These are phyloP conservation scores for Esox lucius DNA, from an alignment of 2,797 vertebrate genomes.

Conservation along the genomic window DNA sequence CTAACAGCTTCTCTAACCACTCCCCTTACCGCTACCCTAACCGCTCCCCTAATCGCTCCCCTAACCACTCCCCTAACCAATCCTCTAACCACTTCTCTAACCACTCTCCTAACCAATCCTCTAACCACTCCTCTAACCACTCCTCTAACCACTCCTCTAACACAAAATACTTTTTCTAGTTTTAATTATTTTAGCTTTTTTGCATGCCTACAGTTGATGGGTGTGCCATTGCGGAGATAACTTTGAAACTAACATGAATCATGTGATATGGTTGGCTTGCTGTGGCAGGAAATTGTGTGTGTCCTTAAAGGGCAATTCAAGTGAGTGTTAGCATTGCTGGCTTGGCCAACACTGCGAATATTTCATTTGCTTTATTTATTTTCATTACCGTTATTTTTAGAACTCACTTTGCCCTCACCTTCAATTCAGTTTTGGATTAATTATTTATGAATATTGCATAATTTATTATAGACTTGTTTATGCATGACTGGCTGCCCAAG, in stretches of 20 bases:
- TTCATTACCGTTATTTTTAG: constrained; percentile 47
- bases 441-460: constrained; percentile 65
- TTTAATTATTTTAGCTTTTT: constrained; percentile 31
- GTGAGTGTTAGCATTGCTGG: constrained; percentile 10
- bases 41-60: no score
- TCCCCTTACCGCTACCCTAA: no score
- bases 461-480: constrained; percentile 67
- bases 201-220: background rate
- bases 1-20: no score
- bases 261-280: background rate
- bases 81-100: no score
- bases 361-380: constrained; percentile 30
- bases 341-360: constrained; percentile 32
- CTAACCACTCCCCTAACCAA: no score
- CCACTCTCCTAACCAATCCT: no score
- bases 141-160: no score
- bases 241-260: constrained; percentile 16
- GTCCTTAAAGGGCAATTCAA: constrained; percentile 31
- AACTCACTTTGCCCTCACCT: constrained; percentile 45
- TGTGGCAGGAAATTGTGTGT: constrained; percentile 21
- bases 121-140: no score
- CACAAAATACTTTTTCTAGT: background rate
- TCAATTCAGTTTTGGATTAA: constrained; percentile 61
- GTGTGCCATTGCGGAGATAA: constrained; percentile 7
- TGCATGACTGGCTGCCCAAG: constrained; percentile 59